Conservation (phyloP, 2,888 invertebrate genomes). For the Drosophila quinaria region DNA sequence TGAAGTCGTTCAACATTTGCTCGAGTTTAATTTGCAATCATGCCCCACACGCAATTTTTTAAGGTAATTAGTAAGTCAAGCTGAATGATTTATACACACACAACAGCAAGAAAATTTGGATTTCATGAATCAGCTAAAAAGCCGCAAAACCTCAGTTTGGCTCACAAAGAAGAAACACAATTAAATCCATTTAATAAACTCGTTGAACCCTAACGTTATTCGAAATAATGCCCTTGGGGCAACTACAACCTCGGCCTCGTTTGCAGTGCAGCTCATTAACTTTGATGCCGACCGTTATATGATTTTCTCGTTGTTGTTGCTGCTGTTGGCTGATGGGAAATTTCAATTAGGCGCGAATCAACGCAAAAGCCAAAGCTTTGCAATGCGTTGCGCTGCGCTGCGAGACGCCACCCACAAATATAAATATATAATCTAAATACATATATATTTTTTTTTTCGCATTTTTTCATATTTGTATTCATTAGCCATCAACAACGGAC, state of each 20-base stretch:
- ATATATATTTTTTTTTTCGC: conserved; percentile 8
- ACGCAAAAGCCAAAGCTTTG: conserved; percentile 8
- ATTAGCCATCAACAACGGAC: conserved; percentile 49
- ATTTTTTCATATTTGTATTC: conserved; percentile 68
- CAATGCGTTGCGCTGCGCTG: conserved; percentile 3
- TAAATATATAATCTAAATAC: conserved; percentile 12
- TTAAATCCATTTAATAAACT: conserved; percentile 79
- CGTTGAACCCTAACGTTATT: conserved; percentile 66
- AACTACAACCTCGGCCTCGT: conserved; percentile 20
- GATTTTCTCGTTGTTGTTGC: conserved; percentile 25
- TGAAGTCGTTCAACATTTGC: conserved; percentile 14
- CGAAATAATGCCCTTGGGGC: conserved; percentile 70
- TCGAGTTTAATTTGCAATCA: conserved; percentile 34
- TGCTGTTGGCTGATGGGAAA: conserved; percentile 36
- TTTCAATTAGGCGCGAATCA: conserved; percentile 67
- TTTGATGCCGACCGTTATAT: conserved; percentile 48
- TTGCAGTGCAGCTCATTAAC: conserved; percentile 70
- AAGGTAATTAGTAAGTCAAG: conserved; percentile 41
- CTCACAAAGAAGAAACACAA: conserved; percentile 52
- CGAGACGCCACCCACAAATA: conserved; percentile 24
- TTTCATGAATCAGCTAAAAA: conserved; percentile 45
- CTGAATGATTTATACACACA: conserved; percentile 39
- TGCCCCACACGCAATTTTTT: neutral
- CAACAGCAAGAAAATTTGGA: conserved; percentile 15
- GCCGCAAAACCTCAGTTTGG: conserved; percentile 35